These are phyloP conservation scores for Martes martes DNA, from an alignment of 2,113 vertebrate genomes.

Conservation along the genomic window DNA sequence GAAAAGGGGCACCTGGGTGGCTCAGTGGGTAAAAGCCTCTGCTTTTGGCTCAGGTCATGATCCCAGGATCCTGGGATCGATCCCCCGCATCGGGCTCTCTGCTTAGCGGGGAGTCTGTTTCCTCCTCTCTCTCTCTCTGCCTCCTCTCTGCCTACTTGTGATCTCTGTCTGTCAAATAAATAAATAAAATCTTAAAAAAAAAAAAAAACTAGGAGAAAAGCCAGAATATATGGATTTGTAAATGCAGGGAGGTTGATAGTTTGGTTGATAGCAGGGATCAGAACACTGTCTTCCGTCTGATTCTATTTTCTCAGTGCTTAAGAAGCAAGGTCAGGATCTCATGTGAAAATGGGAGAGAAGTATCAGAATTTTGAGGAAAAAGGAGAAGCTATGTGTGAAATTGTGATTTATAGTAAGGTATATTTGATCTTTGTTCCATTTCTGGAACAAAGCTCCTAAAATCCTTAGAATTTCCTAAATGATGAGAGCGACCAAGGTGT, in stretches of 20 bases:
- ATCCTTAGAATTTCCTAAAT: background rate
- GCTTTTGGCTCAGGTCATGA: too few relatives aligned
- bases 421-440: background rate
- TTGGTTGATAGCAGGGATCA: background rate
- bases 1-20: background rate
- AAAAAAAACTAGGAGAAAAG: background rate
- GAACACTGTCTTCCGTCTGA: background rate
- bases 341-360: background rate
- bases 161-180: too few relatives aligned
- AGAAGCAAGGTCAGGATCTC: background rate
- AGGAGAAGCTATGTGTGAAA: background rate
- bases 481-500: background rate
- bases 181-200: too few relatives aligned
- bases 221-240: background rate
- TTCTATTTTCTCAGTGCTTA: background rate
- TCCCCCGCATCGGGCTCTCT: too few relatives aligned
- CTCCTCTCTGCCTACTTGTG: too few relatives aligned
- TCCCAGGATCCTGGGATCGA: too few relatives aligned
- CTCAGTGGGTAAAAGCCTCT: too few relatives aligned
- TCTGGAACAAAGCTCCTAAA: background rate
- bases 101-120: too few relatives aligned
- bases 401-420: background rate
- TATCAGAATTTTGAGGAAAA: background rate
- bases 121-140: too few relatives aligned
- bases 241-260: background rate